Base-by-base conservation (phyloP, 2,797 vertebrate species). In the Acanthis flammea region DNA sequence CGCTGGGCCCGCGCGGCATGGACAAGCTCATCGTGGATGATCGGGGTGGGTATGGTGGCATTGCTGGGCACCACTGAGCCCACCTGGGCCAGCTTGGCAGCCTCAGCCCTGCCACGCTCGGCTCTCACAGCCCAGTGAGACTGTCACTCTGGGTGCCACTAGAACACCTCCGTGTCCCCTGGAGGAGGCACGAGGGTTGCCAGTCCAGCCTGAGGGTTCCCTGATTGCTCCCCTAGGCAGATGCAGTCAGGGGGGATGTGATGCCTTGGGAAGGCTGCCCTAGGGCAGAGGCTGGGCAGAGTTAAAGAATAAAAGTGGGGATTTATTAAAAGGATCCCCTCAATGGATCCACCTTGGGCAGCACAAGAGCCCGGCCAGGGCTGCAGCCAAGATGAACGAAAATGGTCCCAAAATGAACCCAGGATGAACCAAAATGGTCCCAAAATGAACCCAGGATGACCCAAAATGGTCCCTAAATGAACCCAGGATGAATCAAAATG, bases 1-100 rank as follows among this genome's bases (percentile, higher is more conserved):
- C 99, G 11, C 98, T 99, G 65, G 99, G 99, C 14, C 99, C 99
- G 41, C 98, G 99, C 10, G 99, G 99, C 78, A 99, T 99, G 99
- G 99, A 99, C 98, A 99, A 99, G 87, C 99, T 99, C 85, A 99
- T 99, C 53, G 99, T 99, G 71, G 99, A 99, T 28, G 96, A 97
- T 74, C 98, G 98, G 1, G 80, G 80, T 79, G 3, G 68, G 80
- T 80, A 37, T 3, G 12, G 28, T 9, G 8, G 3, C 13, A 1
- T 4, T 7, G 53, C 53, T n/a, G 53, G 51, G 51, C 51, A 13
- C 2, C 17, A 2, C 28, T 30, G 50, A 19, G 17, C 50, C 28
- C 7, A 10, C 16, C 16, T 42, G 41, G 45, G 47, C n/a, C n/a
- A n/a, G n/a, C n/a, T n/a, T n/a, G n/a, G 50, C 18, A 19, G 18